phyloP scores from a whole-genome alignment of 2,797 vertebrate species.

The Muscicapa comitata region DNA sequence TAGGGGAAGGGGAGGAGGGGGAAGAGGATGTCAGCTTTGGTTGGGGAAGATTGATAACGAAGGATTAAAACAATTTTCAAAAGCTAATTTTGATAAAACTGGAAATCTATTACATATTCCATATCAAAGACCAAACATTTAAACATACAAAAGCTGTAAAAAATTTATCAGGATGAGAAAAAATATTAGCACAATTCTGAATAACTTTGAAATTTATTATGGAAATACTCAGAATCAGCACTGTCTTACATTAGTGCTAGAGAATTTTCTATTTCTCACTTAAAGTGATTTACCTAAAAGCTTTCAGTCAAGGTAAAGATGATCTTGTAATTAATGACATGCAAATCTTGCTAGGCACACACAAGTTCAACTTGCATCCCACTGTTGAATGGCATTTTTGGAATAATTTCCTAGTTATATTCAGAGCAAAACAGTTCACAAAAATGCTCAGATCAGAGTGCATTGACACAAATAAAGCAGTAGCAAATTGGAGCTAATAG shows the following conservation, averaged over 20 bases:
- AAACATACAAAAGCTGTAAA: background rate
- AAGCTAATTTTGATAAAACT: background rate
- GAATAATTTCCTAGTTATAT: background rate
- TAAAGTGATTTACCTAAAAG: background rate
- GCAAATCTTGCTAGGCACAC: background rate
- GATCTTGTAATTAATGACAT: background rate
- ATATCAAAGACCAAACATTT: background rate
- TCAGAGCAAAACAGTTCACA: background rate
- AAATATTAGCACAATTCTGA: background rate
- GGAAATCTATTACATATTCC: background rate
- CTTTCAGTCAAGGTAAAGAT: background rate
- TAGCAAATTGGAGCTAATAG: constrained; percentile 3
- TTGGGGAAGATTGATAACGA: accelerated
- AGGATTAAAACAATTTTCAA: background rate
- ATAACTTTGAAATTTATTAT: background rate
- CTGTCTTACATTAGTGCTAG: background rate
- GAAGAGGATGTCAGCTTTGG: accelerated
- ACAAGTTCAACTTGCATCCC: background rate
- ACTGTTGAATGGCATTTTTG: background rate
- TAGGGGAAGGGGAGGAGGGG: accelerated
- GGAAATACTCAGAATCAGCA: background rate
- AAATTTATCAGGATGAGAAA: background rate
- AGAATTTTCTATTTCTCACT: background rate
- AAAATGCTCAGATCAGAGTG: background rate
- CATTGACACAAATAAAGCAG: constrained; percentile 18